phyloP scores from a whole-genome alignment of 1,140 invertebrate genomes.

The Leptinotarsa texana region DNA sequence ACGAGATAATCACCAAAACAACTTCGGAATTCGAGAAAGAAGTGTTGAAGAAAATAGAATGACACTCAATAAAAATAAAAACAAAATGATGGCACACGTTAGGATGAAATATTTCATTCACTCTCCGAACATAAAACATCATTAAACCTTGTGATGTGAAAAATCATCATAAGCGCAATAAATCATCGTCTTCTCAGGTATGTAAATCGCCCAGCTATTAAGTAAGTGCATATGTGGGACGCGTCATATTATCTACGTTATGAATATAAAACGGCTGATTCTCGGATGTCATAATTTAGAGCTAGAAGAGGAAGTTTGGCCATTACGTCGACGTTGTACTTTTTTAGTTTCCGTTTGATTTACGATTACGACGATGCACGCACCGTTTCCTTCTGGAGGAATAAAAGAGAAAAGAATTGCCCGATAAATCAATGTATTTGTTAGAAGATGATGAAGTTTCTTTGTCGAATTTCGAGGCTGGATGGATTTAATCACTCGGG shows the following conservation, averaged over 20 bases:
- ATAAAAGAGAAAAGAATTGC: constrained; percentile 4
- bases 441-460: neutral
- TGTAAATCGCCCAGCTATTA: neutral
- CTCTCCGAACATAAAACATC: no score
- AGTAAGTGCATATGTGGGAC: constrained; percentile 2
- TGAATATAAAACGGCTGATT: neutral
- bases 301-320: constrained; percentile 5
- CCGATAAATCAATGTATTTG: constrained; percentile 1
- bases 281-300: neutral
- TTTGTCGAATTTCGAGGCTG: constrained; percentile 2
- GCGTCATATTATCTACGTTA: neutral
- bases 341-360: constrained; percentile 6
- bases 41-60: no score
- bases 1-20: no score
- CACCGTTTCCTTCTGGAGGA: neutral
- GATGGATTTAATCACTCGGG: neutral
- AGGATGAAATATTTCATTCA: no score
- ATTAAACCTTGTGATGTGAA: no score
- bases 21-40: no score
- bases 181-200: neutral
- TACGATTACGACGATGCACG: neutral
- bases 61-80: no score
- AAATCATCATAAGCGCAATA: no score
- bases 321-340: neutral
- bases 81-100: no score